Conservation (phyloP, 2,888 invertebrate genomes). For the Acanthosepion esculentum region DNA sequence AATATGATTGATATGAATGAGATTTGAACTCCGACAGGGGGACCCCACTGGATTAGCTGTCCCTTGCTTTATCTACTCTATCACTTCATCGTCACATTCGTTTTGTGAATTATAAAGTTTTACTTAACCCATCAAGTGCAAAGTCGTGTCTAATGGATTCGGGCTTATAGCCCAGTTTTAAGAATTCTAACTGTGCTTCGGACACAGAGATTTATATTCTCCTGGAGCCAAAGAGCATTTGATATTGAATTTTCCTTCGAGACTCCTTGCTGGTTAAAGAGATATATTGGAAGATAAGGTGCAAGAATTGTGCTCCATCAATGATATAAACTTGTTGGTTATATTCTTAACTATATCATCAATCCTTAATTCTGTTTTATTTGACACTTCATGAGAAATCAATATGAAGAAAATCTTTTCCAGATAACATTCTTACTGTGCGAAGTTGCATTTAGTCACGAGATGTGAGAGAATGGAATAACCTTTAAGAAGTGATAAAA, state of each 20-base stretch:
- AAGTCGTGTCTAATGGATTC: not conserved
- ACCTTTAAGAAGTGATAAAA: not conserved
- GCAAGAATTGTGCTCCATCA: not conserved
- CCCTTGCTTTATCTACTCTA: no score
- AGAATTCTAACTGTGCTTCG: not conserved
- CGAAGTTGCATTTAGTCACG: not conserved
- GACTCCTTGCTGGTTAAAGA: not conserved
- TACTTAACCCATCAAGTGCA: not conserved
- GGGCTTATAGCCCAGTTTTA: not conserved
- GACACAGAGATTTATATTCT: not conserved
- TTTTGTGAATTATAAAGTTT: not conserved
- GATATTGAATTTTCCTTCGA: not conserved
- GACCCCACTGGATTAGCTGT: no score
- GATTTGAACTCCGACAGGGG: no score
- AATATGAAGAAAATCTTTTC: not conserved
- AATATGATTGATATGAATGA: no score
- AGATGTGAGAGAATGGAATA: not conserved
- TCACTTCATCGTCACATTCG: not conserved
- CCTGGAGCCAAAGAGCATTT: not conserved
- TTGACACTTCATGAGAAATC: slow-evolving; percentile 11
- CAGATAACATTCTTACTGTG: not conserved
- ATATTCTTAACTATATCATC: not conserved
- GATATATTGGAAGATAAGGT: slow-evolving; percentile 33
- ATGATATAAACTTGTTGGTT: slow-evolving; percentile 33
- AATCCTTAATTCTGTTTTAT: slow-evolving; percentile 6